Evolutionary conservation across 2,797 vertebrate genomes (phyloP), one percentile per base, ranked within the genome.

Genomic region (Todus mexicanus): DNA sequence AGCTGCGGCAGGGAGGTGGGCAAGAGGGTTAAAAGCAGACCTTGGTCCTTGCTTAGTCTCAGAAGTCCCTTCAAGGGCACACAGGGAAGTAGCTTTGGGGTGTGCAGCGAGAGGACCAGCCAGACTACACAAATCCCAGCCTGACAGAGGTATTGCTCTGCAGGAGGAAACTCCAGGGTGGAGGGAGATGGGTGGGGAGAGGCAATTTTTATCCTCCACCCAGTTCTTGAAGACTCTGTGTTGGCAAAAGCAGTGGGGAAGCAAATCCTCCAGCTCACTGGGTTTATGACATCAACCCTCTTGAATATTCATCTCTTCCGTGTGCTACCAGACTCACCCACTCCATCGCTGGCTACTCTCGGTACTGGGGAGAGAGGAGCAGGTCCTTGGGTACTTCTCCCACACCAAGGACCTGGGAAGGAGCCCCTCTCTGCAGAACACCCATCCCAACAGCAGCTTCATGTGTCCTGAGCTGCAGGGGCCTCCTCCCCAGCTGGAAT

Each of bases 331-430:
- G 38, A 13, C 20, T 53, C 18, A 5, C 6, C 10, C 4, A 4
- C 61, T 84, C 35, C 50, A 64, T 20, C 45, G 33, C 43, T 6
- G 2, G 8, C 59, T 42, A 48, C 65, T 64, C 53, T 38, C 20
- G 14, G 9, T 47, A 16, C 14, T 43, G 53, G 37, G 47, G 37
- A 75, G 37, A 64, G 23, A 51, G 29, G 25, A 53, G 33, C 23
- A 33, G 17, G 12, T 64, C 48, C n/a, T 81, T 23, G 71, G 19
- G 23, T 40, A 10, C 12, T 65, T 6, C 13, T 72, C 59, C 31
- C 45, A 31, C 0, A 1, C 33, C 13, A 40, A 18, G 29, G 20
- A 12, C 21, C 1, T 0, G 48, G 15, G 33, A 80, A 84, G 61
- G 64, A 82, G 35, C 13, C 37, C 15, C 27, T 66, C 18, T 47